A percentile compares a stretch with the other conserved stretches of the same genome.
Conservation (phyloP, 2,113 vertebrate species). For the Notarius lentiginosus region DNA sequence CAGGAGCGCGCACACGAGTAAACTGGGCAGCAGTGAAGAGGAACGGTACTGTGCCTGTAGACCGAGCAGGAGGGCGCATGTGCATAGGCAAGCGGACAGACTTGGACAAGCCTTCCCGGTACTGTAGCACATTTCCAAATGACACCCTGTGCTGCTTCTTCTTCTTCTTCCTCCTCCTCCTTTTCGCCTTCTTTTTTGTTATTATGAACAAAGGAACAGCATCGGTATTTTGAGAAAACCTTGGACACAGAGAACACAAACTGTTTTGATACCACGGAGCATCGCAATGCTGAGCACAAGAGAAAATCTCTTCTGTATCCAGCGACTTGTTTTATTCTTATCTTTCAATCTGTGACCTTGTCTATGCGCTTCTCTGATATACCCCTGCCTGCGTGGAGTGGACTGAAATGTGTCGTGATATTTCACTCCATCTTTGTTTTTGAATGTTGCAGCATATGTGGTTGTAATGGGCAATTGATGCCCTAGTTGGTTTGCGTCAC, state of each 20-base stretch:
- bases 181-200: neutral
- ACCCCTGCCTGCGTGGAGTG: neutral
- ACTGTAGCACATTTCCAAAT: constrained; percentile 20
- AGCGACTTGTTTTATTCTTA: constrained; percentile 42
- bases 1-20: constrained; percentile 17
- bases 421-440: constrained; percentile 16
- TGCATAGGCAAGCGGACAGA: constrained; percentile 74
- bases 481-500: constrained; percentile 31
- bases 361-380: constrained; percentile 16
- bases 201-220: constrained; percentile 40
- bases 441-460: constrained; percentile 16
- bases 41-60: constrained; percentile 69
- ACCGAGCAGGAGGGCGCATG: constrained; percentile 75
- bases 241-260: constrained; percentile 21
- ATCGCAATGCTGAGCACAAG: constrained; percentile 34
- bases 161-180: neutral
- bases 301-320: constrained; percentile 22
- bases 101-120: constrained; percentile 63
- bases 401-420: constrained; percentile 15
- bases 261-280: constrained; percentile 19
- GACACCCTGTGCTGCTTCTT: neutral
- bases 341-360: constrained; percentile 15
- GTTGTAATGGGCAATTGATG: constrained; percentile 25
- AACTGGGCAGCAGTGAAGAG: constrained; percentile 46
- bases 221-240: constrained; percentile 28